Percentiles rank a stretch among this genome's conserved stretches.
phyloP scores from a whole-genome alignment of 2,888 invertebrate genomes.

The Pecten maximus region DNA sequence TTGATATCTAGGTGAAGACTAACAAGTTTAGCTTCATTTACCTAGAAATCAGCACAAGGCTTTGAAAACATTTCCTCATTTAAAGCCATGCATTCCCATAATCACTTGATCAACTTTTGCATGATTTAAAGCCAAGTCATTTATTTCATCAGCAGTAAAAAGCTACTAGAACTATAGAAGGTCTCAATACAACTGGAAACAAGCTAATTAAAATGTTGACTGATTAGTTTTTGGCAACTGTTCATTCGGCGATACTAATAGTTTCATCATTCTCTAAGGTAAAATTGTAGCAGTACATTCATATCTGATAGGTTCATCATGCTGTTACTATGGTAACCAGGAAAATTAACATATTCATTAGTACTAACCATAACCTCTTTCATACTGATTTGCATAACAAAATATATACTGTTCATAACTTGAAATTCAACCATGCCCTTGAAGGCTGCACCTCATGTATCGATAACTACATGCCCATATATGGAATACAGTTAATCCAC shows the following conservation, averaged over 20 bases:
- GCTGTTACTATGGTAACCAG: slow-evolving; percentile 5
- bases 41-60: neutral
- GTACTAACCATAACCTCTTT: neutral
- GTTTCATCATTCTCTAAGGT: neutral
- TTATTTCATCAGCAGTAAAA: neutral
- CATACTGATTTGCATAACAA: slow-evolving; percentile 15
- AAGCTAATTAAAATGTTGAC: neutral
- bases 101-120: neutral
- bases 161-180: neutral
- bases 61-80: neutral
- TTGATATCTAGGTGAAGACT: no score
- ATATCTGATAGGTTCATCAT: neutral
- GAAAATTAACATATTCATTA: neutral
- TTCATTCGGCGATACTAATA: neutral
- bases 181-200: neutral
- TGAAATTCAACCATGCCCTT: neutral
- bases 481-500: neutral
- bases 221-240: neutral
- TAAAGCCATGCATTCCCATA: neutral
- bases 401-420: neutral
- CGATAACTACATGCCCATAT: neutral
- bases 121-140: neutral
- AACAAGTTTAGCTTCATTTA: no score
- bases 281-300: neutral
- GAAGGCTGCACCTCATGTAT: neutral